Conservation (phyloP, 2,888 invertebrate genomes). For the Eilema sororculum region DNA sequence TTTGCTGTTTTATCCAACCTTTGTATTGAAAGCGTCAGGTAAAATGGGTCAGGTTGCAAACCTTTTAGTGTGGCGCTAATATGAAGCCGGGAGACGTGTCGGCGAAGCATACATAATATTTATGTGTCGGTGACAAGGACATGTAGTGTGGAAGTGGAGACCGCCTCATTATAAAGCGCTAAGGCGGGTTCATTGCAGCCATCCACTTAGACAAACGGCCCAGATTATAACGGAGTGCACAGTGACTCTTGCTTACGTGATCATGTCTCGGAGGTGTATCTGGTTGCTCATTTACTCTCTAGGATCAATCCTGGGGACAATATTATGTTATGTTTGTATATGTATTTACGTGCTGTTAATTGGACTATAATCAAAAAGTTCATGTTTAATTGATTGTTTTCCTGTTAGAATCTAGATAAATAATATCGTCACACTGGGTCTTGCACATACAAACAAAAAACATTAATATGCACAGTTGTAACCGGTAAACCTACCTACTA, state of each 20-base stretch:
- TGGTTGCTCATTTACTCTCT: constrained; percentile 11
- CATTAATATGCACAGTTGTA: no score
- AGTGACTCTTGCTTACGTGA: constrained; percentile 24
- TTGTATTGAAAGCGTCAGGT: constrained; percentile 12
- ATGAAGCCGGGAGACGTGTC: constrained; percentile 46
- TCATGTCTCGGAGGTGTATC: constrained; percentile 25
- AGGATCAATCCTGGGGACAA: constrained; percentile 16
- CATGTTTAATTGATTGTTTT: no score
- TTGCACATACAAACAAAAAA: no score
- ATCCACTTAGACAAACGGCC: constrained; percentile 58
- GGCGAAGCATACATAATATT: constrained; percentile 40
- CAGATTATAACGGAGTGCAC: constrained; percentile 48
- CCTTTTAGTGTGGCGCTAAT: constrained; percentile 52
- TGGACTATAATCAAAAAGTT: no score
- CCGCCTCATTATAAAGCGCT: constrained; percentile 75
- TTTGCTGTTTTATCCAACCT: background rate
- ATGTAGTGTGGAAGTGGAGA: constrained; percentile 57
- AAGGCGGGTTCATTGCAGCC: constrained; percentile 61
- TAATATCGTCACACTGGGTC: no score
- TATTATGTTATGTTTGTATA: background rate
- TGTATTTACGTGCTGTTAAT: background rate
- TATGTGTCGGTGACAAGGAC: constrained; percentile 53
- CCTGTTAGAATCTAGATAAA: no score
- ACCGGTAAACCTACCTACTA: no score
- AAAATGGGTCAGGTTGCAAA: constrained; percentile 54